phyloP scores from a whole-genome alignment of 2,113 vertebrate genomes.

The Rhinopomastus cyanomelas region DNA sequence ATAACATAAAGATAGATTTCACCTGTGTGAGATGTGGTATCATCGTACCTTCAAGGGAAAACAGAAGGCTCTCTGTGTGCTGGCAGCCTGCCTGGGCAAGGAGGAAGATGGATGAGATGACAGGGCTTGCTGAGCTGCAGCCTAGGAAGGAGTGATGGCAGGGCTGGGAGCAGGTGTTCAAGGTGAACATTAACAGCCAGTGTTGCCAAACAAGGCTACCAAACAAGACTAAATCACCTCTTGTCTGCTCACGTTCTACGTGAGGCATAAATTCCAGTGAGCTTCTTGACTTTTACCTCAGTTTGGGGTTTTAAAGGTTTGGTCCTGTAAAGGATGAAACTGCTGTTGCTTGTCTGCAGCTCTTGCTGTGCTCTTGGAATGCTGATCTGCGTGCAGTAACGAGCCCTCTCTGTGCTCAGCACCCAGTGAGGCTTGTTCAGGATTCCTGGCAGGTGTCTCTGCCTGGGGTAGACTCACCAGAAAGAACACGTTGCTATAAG shows the following conservation, averaged over 20 bases:
- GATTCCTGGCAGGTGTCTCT: not conserved
- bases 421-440: not conserved
- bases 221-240: not conserved
- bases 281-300: not conserved
- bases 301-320: not conserved
- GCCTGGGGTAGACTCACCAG: not conserved
- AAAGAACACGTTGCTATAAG: not conserved
- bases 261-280: accelerated
- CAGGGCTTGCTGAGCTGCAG: not conserved
- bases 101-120: not conserved
- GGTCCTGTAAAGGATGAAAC: not conserved
- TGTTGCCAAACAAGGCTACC: not conserved
- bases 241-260: not conserved
- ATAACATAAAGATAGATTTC: not conserved
- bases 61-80: not conserved
- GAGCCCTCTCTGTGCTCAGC: not conserved
- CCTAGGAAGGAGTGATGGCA: not conserved
- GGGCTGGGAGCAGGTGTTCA: not conserved
- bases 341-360: not conserved
- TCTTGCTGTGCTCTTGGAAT: not conserved
- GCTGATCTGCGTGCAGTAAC: not conserved
- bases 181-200: not conserved
- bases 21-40: not conserved
- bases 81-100: not conserved
- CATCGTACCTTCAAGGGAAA: not conserved